Evolutionary conservation across 2,888 invertebrate species (phyloP).

Genomic region (Neoscelio sp.): DNA sequence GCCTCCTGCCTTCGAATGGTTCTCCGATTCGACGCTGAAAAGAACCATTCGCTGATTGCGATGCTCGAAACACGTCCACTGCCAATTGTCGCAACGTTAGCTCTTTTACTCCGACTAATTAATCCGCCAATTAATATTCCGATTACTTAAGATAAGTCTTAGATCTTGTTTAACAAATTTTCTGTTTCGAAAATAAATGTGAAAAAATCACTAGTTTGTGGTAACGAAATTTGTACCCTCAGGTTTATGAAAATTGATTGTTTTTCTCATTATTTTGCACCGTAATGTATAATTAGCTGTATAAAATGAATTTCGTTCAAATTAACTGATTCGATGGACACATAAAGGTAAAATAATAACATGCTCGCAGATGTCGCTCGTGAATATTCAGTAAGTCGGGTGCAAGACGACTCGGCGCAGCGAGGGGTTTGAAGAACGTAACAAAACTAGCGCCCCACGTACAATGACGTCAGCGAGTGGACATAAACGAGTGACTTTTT

Average conservation of each 20-base stretch:
- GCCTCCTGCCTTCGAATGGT: slow-evolving; percentile 27
- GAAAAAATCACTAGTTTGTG: too few species aligned
- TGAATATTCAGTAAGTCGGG: slow-evolving; percentile 73
- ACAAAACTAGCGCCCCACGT: slow-evolving; percentile 54
- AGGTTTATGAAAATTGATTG: too few species aligned
- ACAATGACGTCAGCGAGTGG: slow-evolving; percentile 41
- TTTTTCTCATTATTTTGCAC: slow-evolving; percentile 6
- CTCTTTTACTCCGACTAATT: slow-evolving; percentile 47
- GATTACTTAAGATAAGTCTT: slow-evolving; percentile 33
- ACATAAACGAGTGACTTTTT: slow-evolving; percentile 62
- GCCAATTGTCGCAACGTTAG: slow-evolving; percentile 40
- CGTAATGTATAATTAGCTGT: slow-evolving; percentile 38
- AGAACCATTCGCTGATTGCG: slow-evolving; percentile 60
- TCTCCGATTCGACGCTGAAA: slow-evolving; percentile 41
- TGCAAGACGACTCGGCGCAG: slow-evolving; percentile 67
- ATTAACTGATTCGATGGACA: slow-evolving; percentile 69
- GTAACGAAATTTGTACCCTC: too few species aligned
- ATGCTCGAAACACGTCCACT: slow-evolving; percentile 45
- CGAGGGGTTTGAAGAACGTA: slow-evolving; percentile 54
- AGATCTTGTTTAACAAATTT: slow-evolving; percentile 3
- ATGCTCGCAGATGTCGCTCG: slow-evolving; percentile 57
- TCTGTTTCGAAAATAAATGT: too few species aligned
- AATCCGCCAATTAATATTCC: slow-evolving; percentile 40
- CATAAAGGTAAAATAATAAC: slow-evolving; percentile 68
- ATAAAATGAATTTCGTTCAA: slow-evolving; percentile 35